phyloP scores from a whole-genome alignment of 2,888 invertebrate species.

The Vannuccia rotundouncinata region DNA sequence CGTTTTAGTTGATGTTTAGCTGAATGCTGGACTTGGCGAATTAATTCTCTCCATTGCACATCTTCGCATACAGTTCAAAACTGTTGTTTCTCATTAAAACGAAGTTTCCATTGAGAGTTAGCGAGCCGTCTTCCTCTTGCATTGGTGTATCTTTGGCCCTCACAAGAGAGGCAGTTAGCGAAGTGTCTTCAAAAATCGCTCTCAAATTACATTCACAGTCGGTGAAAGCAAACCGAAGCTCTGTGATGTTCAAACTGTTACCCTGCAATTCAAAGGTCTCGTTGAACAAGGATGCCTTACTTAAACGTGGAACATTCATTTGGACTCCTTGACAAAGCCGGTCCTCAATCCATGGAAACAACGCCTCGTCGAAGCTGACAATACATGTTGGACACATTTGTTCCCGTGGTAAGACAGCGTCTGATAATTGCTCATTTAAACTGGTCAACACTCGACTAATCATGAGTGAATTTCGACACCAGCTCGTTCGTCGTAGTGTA shows the following conservation, averaged over 20 bases:
- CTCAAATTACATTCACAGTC: neutral
- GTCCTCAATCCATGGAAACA: neutral
- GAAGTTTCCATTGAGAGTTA: neutral
- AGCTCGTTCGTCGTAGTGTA: neutral
- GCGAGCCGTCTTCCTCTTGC: neutral
- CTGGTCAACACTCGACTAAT: neutral
- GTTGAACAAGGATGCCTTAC: neutral
- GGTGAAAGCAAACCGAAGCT: neutral
- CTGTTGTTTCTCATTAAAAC: neutral
- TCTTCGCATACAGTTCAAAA: neutral
- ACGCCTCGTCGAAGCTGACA: neutral
- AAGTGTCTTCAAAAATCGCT: neutral
- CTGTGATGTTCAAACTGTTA: neutral
- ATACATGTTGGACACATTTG: neutral
- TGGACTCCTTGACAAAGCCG: neutral
- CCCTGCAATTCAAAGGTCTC: neutral
- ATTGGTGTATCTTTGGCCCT: neutral
- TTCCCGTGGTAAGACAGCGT: neutral
- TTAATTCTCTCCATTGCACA: neutral
- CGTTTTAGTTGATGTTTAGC: too few relatives aligned
- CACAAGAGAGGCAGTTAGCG: neutral
- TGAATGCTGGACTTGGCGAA: too few relatives aligned
- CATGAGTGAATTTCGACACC: neutral
- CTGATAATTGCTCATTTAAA: neutral
- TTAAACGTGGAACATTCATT: neutral